These are phyloP conservation scores for Drosophila subobscura DNA, from an alignment of 1,140 invertebrate genomes.

Conservation along the genomic window DNA sequence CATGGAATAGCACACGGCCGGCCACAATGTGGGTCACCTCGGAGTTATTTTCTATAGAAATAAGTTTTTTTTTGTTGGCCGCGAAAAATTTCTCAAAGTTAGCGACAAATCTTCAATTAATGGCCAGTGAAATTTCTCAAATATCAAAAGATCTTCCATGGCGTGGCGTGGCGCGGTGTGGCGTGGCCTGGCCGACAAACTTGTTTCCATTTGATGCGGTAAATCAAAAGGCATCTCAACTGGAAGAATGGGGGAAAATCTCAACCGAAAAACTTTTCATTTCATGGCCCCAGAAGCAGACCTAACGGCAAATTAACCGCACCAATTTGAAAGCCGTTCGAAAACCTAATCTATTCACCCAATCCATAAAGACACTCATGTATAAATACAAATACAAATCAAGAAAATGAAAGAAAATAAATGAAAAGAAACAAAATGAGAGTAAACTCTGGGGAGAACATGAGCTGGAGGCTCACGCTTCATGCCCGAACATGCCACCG, in stretches of 20 bases:
- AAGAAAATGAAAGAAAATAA: background rate
- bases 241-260: constrained; percentile 38
- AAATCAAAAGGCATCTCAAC: constrained; percentile 25
- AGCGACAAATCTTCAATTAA: constrained; percentile 76
- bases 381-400: too few relatives aligned
- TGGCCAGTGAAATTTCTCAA: constrained; percentile 66
- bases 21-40: constrained; percentile 46
- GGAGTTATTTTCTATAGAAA: constrained; percentile 75
- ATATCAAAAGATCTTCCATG: constrained; percentile 58
- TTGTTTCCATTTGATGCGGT: constrained; percentile 39
- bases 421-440: constrained; percentile 6
- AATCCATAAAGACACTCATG: constrained; percentile 21
- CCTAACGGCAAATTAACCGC: constrained; percentile 60
- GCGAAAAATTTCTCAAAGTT: constrained; percentile 64
- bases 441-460: constrained; percentile 32
- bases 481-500: constrained; percentile 37
- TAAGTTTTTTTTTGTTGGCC: constrained; percentile 64
- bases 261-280: constrained; percentile 52
- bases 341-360: constrained; percentile 62
- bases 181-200: constrained; percentile 43
- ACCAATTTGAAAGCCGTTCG: constrained; percentile 65
- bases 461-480: constrained; percentile 57
- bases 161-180: too few relatives aligned
- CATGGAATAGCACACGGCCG: too few relatives aligned
- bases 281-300: constrained; percentile 33